phyloP scores from a whole-genome alignment of 2,797 vertebrate genomes.

The Fistularia commersonii region DNA sequence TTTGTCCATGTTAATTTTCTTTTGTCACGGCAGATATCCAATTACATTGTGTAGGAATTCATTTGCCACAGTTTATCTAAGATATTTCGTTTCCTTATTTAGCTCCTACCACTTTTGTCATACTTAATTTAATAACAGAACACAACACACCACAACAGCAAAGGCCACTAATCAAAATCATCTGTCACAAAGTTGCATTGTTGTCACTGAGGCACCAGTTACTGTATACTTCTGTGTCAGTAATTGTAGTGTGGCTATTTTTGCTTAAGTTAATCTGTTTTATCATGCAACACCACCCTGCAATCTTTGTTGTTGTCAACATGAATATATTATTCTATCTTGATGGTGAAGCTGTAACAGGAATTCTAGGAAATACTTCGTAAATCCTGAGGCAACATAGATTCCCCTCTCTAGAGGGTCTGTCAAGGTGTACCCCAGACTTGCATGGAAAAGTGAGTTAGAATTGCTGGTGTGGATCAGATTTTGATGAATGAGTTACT shows the following conservation, averaged over 20 bases:
- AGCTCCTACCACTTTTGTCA: slow-evolving; percentile 1
- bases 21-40: background rate
- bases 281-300: slow-evolving; percentile 27
- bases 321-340: slow-evolving; percentile 52
- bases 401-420: slow-evolving; percentile 13
- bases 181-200: slow-evolving; percentile 5
- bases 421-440: slow-evolving; percentile 23
- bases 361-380: slow-evolving; percentile 33
- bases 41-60: slow-evolving; percentile 4
- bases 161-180: background rate
- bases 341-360: slow-evolving; percentile 43
- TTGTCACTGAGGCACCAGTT: slow-evolving; percentile 15
- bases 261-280: slow-evolving; percentile 36
- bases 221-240: background rate
- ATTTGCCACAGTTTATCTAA: slow-evolving; percentile 5
- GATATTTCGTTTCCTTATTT: slow-evolving; percentile 5
- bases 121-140: no score
- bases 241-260: slow-evolving; percentile 27
- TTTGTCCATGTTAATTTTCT: slow-evolving; percentile 2
- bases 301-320: slow-evolving; percentile 49
- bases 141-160: background rate
- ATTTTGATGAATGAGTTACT: no score
- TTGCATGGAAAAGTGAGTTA: slow-evolving; percentile 20
- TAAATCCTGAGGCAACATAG: slow-evolving; percentile 12
- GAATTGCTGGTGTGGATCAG: no score